Evolutionary conservation across 2,888 invertebrate species (phyloP), one percentile per base, ranked within the genome.

Genomic region (Ctenicera cuprea): DNA sequence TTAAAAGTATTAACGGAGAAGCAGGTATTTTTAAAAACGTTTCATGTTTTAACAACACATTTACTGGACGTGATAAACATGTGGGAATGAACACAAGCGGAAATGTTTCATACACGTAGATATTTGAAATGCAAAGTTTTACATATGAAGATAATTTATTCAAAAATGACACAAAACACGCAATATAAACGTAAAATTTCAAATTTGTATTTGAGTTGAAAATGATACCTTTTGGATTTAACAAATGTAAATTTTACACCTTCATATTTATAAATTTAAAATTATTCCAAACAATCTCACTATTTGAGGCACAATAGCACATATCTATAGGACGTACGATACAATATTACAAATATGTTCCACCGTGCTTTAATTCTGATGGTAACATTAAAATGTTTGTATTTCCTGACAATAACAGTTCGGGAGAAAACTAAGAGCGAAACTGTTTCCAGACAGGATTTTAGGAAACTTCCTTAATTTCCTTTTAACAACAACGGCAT

Each of bases 381-480:
- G 2, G 11, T 18, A 45, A 45, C 16, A 45, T 18, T 45, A 16
- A 45, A 9, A 45, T 16, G 18, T 26, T 30, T 8, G n/a, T 14
- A 26, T 14, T 26, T 30, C 5, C 26, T 26, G 26, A 52, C 52
- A 52, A 52, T 52, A 52, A 52, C 26, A 12, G 20, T 22, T 20
- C 30, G 12, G 16, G 52, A 52, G 4, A 26, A 52, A 52, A 45
- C 45, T 9, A 16, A 5, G 11, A 4, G 12, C 4, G 26, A 30
- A 16, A 26, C 26, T 57, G 57, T 57, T 57, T 16, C 33, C 12
- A 38, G 38, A 61, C 61, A 33, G 61, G 61, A 41, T 61, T 57
- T 18, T 12, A 12, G 41, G 11, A 61, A 59, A 61, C 20, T 62
- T 61, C 37, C 50, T 59, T 69, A 69, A 69, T 69, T 69, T 69